Percentiles rank a stretch among this genome's conserved stretches.
Evolutionary conservation across 2,113 vertebrate species (phyloP).

Genomic region (Platysternon megacephalum): DNA sequence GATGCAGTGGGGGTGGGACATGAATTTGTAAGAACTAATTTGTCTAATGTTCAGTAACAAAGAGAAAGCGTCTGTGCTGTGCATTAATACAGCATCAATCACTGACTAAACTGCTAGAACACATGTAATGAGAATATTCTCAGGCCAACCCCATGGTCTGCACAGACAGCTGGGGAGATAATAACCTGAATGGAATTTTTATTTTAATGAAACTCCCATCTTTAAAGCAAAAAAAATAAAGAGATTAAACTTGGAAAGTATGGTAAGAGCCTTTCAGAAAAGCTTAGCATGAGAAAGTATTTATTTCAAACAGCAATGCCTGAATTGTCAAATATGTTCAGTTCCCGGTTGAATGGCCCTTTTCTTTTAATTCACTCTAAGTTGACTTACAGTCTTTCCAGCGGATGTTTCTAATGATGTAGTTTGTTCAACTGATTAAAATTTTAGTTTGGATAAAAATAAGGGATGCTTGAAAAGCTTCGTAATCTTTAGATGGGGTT

Average conservation of each 20-base stretch:
- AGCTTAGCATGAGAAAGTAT: conserved; percentile 1
- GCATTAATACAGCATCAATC: conserved; percentile 87
- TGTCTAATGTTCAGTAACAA: conserved; percentile 88
- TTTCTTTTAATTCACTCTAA: conserved; percentile 35
- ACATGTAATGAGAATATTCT: conserved; percentile 80
- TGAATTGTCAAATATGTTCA: not conserved
- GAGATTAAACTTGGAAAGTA: conserved; percentile 50
- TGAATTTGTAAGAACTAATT: conserved; percentile 86
- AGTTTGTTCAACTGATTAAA: conserved; percentile 1
- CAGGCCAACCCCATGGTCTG: conserved; percentile 65
- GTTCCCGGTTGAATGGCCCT: not conserved
- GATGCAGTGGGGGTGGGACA: conserved; percentile 34
- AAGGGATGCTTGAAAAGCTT: conserved; percentile 1
- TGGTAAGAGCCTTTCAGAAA: conserved; percentile 39
- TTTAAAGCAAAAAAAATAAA: conserved; percentile 69
- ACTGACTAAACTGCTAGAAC: conserved; percentile 81
- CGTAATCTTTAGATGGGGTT: not conserved
- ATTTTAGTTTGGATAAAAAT: conserved; percentile 16
- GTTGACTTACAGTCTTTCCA: not conserved
- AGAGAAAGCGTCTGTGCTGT: conserved; percentile 72
- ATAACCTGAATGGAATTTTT: conserved; percentile 68
- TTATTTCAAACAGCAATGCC: conserved; percentile 17
- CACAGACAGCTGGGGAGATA: conserved; percentile 75
- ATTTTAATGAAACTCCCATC: conserved; percentile 71
- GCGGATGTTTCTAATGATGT: conserved; percentile 14